These are phyloP conservation scores for Machimus rusticus DNA, from an alignment of 2,888 invertebrate species.

Conservation along the genomic window DNA sequence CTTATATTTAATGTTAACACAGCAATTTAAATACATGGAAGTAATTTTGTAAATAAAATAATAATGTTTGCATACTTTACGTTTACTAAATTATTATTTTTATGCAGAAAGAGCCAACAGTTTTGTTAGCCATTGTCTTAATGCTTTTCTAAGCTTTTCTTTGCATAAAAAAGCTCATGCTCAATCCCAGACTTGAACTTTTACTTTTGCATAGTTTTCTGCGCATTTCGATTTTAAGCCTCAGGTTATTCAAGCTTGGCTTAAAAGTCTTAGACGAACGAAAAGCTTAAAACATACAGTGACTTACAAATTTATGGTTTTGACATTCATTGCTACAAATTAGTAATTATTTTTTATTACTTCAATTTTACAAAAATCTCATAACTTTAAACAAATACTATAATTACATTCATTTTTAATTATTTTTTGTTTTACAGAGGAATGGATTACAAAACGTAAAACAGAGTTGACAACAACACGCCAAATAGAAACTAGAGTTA, in stretches of 20 bases:
- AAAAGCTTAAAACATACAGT: not conserved
- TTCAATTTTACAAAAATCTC: too few species aligned
- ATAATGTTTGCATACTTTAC: too few species aligned
- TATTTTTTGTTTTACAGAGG: constrained; percentile 72
- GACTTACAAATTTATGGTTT: not conserved
- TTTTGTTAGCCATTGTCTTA: not conserved
- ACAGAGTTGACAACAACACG: constrained; percentile 88
- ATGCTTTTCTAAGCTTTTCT: not conserved
- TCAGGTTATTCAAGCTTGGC: not conserved
- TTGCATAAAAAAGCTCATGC: not conserved
- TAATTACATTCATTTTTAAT: not conserved
- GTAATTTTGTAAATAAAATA: too few species aligned
- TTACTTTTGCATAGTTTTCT: not conserved
- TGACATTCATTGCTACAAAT: not conserved
- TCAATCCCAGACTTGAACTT: not conserved
- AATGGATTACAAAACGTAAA: constrained; percentile 91
- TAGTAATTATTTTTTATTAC: too few species aligned
- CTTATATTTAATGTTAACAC: too few species aligned
- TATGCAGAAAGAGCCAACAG: not conserved
- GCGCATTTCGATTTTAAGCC: not conserved
- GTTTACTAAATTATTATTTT: too few species aligned
- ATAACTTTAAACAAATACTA: too few species aligned
- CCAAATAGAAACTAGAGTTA: constrained; percentile 89
- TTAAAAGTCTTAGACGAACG: not conserved
- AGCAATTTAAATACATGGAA: too few species aligned